Conservation (phyloP, 2,113 vertebrate species). For the Opisthocomus hoazin region DNA sequence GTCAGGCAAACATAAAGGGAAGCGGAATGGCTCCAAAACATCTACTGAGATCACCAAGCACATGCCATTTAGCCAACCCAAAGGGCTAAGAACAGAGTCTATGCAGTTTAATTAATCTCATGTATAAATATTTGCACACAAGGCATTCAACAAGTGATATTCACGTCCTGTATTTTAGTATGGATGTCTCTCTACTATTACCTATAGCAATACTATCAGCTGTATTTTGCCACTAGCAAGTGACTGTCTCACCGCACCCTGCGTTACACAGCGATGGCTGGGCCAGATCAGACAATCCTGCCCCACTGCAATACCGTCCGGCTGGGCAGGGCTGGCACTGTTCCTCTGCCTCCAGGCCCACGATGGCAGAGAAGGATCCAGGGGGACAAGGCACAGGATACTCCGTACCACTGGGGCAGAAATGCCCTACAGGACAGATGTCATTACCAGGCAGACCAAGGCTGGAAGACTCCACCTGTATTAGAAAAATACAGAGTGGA, state of each 20-base stretch:
- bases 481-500: background rate
- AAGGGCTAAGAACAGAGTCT: background rate
- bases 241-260: constrained; percentile 65
- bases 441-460: constrained; percentile 60
- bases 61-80: background rate
- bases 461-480: constrained; percentile 74
- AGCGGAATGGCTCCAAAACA: background rate
- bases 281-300: constrained; percentile 72
- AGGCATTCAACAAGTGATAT: background rate
- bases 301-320: constrained; percentile 77
- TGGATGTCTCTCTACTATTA: too few species aligned
- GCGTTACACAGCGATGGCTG: constrained; percentile 74
- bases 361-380: constrained; percentile 76
- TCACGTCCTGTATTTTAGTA: background rate
- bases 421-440: constrained; percentile 84
- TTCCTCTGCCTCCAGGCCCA: constrained; percentile 68
- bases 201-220: background rate
- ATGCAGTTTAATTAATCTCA: background rate
- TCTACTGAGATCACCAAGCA: background rate
- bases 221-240: background rate
- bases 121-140: background rate
- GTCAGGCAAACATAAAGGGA: background rate
- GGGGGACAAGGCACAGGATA: constrained; percentile 81
- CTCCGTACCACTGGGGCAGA: constrained; percentile 78
- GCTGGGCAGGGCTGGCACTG: constrained; percentile 83